Base-by-base conservation (phyloP, 2,113 vertebrate species). In the Thamnaconus septentrionalis region DNA sequence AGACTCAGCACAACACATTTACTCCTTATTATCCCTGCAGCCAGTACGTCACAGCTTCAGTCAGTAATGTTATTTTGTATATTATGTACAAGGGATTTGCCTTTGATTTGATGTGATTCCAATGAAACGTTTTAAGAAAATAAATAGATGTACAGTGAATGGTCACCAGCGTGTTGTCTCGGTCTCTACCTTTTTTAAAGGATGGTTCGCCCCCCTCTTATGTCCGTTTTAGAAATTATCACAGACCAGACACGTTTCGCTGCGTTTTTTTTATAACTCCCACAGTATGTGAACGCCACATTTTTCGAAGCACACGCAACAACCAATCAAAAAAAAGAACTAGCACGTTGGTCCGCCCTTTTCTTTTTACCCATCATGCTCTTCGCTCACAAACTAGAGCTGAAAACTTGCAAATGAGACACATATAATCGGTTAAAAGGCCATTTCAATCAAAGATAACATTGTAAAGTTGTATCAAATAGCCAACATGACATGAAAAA, bases 11-110 rank as follows among this genome's bases (percentile, higher is more conserved):
- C 56, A 57, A 43, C 66, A 46, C 53, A 55, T 56, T 65, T 62
- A 47, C 66, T 60, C 71, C 55, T 59, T n/a, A 62, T 51, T 50
- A 31, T 31, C 49, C 42, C 54, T 56, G 70, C 46, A 50, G 53
- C 54, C 68, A 75, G 18, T 68, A 75, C 62, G 42, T 61, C 71
- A 88, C 75, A 69, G 51, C 54, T 80, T 83, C 68, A 79, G 41
- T 61, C 11, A 81, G 79, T 81, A 82, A 71, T 71, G 72, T 86
- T 78, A 83, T 86, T 86, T 85, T 73, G 59, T 79, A 85, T 70
- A 73, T 70, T 63, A 42, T 75, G 72, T 82, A 71, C 6, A 73
- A 79, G 2, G 49, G 44, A 54, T 43, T 64, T 8, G 12, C 47
- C 49, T 84, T 67, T 84, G 55, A 67, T 68, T 82, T 69, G n/a